Evolutionary conservation across 2,113 vertebrate species (phyloP).

Genomic region (Nycticryphes semicollaris): DNA sequence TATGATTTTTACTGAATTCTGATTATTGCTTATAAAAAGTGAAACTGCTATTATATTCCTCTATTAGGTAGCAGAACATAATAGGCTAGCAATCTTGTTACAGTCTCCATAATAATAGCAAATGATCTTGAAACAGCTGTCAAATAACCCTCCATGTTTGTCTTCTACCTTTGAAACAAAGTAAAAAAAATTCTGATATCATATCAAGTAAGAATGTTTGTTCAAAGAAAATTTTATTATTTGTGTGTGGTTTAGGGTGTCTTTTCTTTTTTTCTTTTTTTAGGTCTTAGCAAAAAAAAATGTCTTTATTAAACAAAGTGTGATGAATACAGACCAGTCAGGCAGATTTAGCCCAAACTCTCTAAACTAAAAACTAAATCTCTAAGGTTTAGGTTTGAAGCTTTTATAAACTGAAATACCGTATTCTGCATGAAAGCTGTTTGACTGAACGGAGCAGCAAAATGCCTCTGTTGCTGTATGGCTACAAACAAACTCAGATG

Average conservation of each 20-base stretch:
- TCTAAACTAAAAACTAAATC: neutral
- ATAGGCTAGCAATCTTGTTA: neutral
- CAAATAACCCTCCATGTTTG: neutral
- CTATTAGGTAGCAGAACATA: neutral
- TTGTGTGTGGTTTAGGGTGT: neutral
- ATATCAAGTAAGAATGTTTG: accelerated
- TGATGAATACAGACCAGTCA: neutral
- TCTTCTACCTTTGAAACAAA: neutral
- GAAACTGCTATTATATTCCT: neutral
- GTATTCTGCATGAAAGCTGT: neutral
- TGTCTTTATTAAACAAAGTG: neutral
- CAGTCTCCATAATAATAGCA: neutral
- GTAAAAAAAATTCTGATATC: neutral
- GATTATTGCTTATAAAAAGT: neutral
- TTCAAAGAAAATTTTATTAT: neutral
- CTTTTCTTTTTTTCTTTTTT: neutral
- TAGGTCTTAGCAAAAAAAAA: neutral
- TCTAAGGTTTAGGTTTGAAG: neutral
- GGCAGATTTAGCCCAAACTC: neutral
- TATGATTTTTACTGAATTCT: neutral
- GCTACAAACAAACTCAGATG: neutral
- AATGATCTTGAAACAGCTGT: neutral
- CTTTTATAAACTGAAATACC: neutral
- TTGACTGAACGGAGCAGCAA: neutral
- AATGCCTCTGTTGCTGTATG: neutral